phyloP scores from a whole-genome alignment of 1,140 invertebrate species.

The Hyles vespertilio region DNA sequence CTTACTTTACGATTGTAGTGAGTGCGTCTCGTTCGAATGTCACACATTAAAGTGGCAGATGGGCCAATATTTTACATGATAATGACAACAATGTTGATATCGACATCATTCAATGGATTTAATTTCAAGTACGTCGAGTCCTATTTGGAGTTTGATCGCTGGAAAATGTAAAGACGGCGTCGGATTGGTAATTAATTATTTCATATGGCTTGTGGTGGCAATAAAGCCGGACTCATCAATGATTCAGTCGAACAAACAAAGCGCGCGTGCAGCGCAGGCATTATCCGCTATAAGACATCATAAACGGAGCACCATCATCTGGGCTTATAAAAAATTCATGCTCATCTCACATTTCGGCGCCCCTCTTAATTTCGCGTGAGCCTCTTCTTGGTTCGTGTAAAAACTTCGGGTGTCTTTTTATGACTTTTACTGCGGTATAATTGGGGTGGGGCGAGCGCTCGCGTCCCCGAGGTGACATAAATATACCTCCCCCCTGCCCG shows the following conservation, averaged over 20 bases:
- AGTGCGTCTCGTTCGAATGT: not conserved
- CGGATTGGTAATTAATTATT: slow-evolving; percentile 64
- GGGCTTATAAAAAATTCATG: slow-evolving; percentile 74
- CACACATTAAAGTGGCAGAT: slow-evolving; percentile 3
- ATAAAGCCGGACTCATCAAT: slow-evolving; percentile 63
- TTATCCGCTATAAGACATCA: slow-evolving; percentile 72
- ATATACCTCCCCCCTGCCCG: slow-evolving; percentile 46
- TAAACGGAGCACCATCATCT: slow-evolving; percentile 73
- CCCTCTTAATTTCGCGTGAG: slow-evolving; percentile 75
- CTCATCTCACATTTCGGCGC: slow-evolving; percentile 74
- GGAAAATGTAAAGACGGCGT: slow-evolving; percentile 20
- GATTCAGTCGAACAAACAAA: slow-evolving; percentile 59
- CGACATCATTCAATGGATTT: slow-evolving; percentile 6
- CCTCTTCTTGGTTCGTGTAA: slow-evolving; percentile 71
- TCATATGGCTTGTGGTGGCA: slow-evolving; percentile 50
- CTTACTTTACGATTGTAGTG: too few species aligned
- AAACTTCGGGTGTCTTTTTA: slow-evolving; percentile 75
- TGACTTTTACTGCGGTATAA: slow-evolving; percentile 76
- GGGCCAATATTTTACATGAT: slow-evolving; percentile 2
- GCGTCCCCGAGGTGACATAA: slow-evolving; percentile 74
- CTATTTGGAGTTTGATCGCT: slow-evolving; percentile 25
- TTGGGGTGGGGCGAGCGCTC: slow-evolving; percentile 69
- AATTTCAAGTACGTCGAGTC: slow-evolving; percentile 5
- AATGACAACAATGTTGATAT: slow-evolving; percentile 18
- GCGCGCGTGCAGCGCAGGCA: slow-evolving; percentile 58